phyloP scores from a whole-genome alignment of 2,113 vertebrate genomes.

The Hippocampus abdominalis region DNA sequence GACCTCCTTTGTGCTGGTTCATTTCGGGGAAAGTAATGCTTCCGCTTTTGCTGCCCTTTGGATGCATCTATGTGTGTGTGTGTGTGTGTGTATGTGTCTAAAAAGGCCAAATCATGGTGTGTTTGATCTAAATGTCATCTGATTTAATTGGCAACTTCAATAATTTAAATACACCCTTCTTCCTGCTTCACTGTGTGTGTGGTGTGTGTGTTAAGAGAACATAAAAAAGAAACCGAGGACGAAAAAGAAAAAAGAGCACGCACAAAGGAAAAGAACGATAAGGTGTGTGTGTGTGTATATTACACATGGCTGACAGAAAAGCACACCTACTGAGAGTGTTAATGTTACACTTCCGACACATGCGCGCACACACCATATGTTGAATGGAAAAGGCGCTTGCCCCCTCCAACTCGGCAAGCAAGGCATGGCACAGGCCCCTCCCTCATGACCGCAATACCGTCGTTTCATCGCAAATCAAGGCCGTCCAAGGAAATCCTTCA shows the following conservation, averaged over 20 bases:
- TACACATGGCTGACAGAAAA: constrained; percentile 62
- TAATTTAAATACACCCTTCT: constrained; percentile 61
- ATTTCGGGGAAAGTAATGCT: constrained; percentile 28
- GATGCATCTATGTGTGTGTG: constrained; percentile 11
- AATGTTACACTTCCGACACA: constrained; percentile 41
- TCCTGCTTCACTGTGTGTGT: constrained; percentile 35
- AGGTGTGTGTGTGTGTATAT: background rate
- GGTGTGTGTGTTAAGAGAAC: background rate
- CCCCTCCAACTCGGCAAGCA: constrained; percentile 34
- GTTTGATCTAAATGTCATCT: constrained; percentile 73
- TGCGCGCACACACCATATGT: constrained; percentile 52
- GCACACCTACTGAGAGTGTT: constrained; percentile 57
- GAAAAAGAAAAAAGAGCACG: background rate
- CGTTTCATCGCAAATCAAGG: too few species aligned
- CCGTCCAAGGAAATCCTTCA: too few species aligned
- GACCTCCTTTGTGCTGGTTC: constrained; percentile 34
- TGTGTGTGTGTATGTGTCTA: constrained; percentile 3
- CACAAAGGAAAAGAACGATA: too few species aligned
- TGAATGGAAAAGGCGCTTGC: constrained; percentile 18
- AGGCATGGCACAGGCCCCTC: constrained; percentile 49
- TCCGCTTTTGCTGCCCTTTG: constrained; percentile 40
- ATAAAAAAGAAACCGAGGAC: background rate
- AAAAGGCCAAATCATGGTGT: constrained; percentile 62
- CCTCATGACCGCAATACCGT: background rate
- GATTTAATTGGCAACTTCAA: constrained; percentile 71